A percentile compares a stretch with the other conserved stretches of the same genome.
Evolutionary conservation across 92 coral and sea anemone species (phyloP).

Genomic region (Epizoanthus fatuus): DNA sequence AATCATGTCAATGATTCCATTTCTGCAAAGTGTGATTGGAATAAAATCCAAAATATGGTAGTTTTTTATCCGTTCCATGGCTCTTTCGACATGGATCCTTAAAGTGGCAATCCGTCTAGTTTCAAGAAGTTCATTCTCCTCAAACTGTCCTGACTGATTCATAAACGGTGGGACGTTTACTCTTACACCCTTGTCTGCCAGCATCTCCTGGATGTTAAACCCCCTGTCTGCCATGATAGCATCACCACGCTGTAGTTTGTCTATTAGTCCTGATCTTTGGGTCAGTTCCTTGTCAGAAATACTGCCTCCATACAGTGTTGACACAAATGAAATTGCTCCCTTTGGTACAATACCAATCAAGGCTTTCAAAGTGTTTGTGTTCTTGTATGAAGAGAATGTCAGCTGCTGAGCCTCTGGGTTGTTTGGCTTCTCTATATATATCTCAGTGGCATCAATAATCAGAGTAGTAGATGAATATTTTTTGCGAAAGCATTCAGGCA

Average conservation of each 20-base stretch:
- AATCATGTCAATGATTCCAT: constrained; percentile 65
- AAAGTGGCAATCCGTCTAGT: constrained; percentile 65
- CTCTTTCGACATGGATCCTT: constrained; percentile 66
- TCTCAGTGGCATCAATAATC: constrained; percentile 72
- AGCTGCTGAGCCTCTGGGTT: constrained; percentile 60
- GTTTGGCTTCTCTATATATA: constrained; percentile 56
- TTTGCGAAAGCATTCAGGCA: constrained; percentile 65
- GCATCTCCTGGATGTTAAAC: constrained; percentile 63
- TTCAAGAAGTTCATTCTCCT: constrained; percentile 57
- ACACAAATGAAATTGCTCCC: constrained; percentile 65
- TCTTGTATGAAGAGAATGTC: constrained; percentile 63
- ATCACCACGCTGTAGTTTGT: constrained; percentile 60
- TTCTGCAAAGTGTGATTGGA: constrained; percentile 60
- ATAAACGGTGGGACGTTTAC: constrained; percentile 76
- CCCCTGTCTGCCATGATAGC: constrained; percentile 79
- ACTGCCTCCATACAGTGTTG: constrained; percentile 67
- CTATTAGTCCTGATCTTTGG: constrained; percentile 55
- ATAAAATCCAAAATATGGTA: constrained; percentile 71
- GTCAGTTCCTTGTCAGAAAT: constrained; percentile 74
- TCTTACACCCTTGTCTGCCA: constrained; percentile 66
- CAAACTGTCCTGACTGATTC: constrained; percentile 71
- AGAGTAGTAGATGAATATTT: constrained; percentile 59
- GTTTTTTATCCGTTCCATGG: constrained; percentile 72
- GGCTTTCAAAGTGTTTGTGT: constrained; percentile 51
- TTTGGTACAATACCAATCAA: constrained; percentile 54